Evolutionary conservation across 2,797 vertebrate genomes (phyloP).

Genomic region (Urosaurus nigricauda): DNA sequence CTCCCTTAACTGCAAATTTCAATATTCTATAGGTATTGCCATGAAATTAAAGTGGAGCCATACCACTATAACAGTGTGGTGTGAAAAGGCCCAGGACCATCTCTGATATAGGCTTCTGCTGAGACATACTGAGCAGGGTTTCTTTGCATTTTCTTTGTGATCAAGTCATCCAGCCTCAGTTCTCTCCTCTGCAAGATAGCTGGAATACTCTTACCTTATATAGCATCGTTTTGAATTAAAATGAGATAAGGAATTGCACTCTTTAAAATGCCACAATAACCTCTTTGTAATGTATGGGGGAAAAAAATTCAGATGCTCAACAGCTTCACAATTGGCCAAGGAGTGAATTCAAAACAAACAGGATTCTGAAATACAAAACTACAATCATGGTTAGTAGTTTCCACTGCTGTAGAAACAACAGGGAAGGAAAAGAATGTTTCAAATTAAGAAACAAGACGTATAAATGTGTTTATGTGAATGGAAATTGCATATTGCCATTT

Average conservation of each 20-base stretch:
- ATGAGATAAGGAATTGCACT: background rate
- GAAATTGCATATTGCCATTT: conserved; percentile 46
- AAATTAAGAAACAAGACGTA: background rate
- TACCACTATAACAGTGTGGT: no score
- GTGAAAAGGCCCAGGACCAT: background rate
- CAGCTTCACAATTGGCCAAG: background rate
- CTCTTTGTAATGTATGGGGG: background rate
- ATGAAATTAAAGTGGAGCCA: no score
- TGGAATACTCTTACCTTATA: background rate
- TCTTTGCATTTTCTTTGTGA: background rate
- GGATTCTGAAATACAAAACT: conserved; percentile 12
- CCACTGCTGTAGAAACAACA: background rate
- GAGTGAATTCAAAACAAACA: background rate
- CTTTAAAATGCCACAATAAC: background rate
- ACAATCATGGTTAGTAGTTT: background rate
- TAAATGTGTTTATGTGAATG: conserved; percentile 41
- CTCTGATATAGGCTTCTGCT: background rate
- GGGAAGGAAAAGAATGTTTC: conserved; percentile 25
- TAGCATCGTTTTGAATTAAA: background rate
- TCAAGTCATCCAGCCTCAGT: background rate
- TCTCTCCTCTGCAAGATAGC: background rate
- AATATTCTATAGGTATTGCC: no score
- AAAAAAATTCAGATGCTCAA: background rate
- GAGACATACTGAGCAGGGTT: background rate
- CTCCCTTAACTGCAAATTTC: background rate